Conservation (phyloP, 2,113 vertebrate genomes). For the Oncorhynchus kisutch region DNA sequence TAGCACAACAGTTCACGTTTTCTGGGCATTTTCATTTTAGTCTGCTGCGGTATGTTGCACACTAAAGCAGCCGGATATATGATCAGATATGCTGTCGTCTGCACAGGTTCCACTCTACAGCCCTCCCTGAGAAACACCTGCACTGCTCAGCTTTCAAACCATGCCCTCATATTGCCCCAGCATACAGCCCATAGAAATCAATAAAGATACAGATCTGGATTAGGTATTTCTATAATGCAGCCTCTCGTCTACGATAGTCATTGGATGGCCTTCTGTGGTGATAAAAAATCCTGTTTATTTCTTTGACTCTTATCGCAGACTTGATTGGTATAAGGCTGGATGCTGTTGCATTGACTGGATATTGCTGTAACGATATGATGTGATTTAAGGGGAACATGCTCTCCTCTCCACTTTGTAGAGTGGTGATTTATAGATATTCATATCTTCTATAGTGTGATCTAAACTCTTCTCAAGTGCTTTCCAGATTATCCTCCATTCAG, state of each 20-base stretch:
- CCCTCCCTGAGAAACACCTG: conserved; percentile 23
- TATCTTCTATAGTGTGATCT: too few relatives aligned
- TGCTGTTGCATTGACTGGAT: too few relatives aligned
- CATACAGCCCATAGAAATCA: background rate
- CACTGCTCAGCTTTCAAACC: background rate
- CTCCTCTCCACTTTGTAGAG: too few relatives aligned
- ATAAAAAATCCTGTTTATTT: background rate
- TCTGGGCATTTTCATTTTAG: too few relatives aligned
- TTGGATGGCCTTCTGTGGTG: background rate
- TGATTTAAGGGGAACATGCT: too few relatives aligned
- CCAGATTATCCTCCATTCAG: background rate
- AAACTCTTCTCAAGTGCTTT: conserved; percentile 12
- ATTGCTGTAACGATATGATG: too few relatives aligned
- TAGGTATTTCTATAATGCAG: background rate
- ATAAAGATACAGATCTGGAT: background rate
- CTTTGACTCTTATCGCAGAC: background rate
- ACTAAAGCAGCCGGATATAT: background rate
- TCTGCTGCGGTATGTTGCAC: background rate
- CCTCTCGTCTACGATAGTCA: background rate
- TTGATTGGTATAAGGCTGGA: background rate
- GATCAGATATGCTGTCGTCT: background rate
- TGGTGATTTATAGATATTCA: too few relatives aligned
- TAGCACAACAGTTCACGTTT: background rate
- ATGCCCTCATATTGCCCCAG: background rate
- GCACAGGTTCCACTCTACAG: conserved; percentile 3